A percentile compares a stretch with the other conserved stretches of the same genome.
Evolutionary conservation across 2,113 vertebrate species (phyloP).

Genomic region (Mormyrus lacerda): DNA sequence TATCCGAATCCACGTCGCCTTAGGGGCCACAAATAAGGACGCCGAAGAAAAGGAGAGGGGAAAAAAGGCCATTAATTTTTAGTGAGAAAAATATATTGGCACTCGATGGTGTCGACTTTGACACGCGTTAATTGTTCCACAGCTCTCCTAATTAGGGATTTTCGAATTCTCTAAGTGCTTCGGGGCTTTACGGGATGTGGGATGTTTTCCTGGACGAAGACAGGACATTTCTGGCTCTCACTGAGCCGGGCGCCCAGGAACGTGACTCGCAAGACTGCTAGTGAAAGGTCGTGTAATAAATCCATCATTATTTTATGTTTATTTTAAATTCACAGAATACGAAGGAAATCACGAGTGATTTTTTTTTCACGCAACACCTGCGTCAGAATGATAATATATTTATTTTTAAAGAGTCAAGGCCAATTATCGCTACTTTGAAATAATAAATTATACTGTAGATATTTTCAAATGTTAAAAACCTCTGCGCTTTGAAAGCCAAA

Average conservation of each 20-base stretch:
- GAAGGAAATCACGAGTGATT: not conserved
- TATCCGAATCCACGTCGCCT: conserved; percentile 74
- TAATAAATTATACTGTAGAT: not conserved
- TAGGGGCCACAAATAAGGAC: conserved; percentile 59
- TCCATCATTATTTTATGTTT: conserved; percentile 10
- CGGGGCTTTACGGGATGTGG: conserved; percentile 58
- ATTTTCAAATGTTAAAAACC: not conserved
- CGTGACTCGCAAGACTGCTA: conserved; percentile 16
- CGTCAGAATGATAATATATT: conserved; percentile 2
- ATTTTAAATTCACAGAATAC: conserved; percentile 6
- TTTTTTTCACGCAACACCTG: conserved; percentile 6
- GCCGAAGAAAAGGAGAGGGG: not conserved
- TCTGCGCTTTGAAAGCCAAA: not conserved
- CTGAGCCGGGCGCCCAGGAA: conserved; percentile 29
- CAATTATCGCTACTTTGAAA: conserved; percentile 3
- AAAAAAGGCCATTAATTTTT: conserved; percentile 72
- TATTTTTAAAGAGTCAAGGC: not conserved
- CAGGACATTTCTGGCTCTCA: conserved; percentile 50
- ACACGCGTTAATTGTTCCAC: conserved; percentile 93
- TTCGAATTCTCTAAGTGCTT: conserved; percentile 81
- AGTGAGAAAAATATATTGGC: conserved; percentile 87
- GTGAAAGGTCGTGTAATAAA: conserved; percentile 14
- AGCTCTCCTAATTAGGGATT: conserved; percentile 91
- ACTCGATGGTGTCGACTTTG: conserved; percentile 95
- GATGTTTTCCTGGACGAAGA: conserved; percentile 62